Evolutionary conservation across 2,113 vertebrate species (phyloP).

Genomic region (Anseranas semipalmata): DNA sequence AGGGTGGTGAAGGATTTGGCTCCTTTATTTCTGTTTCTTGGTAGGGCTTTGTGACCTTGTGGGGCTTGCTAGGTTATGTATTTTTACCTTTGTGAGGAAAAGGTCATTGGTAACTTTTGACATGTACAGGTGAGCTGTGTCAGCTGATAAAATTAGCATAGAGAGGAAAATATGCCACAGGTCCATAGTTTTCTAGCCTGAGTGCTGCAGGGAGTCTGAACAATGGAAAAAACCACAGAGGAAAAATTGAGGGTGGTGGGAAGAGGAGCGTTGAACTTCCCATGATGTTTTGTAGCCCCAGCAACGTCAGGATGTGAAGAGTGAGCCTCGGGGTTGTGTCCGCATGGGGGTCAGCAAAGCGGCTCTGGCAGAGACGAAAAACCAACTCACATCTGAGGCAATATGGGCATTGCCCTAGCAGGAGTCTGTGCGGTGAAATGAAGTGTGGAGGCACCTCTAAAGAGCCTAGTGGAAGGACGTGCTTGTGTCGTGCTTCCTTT

Average conservation of each 20-base stretch:
- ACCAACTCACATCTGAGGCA: not conserved
- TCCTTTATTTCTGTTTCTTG: not conserved
- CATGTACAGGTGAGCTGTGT: not conserved
- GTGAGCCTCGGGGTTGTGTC: not conserved
- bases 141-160: not conserved
- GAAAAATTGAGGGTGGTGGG: not conserved
- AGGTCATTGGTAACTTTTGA: not conserved
- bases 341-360: not conserved
- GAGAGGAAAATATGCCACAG: not conserved
- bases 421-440: not conserved
- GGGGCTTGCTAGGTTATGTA: not conserved
- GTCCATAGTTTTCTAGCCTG: not conserved
- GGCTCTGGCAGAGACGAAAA: not conserved
- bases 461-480: not conserved
- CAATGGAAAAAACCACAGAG: not conserved
- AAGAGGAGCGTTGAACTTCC: not conserved
- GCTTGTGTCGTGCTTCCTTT: not conserved
- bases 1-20: not conserved
- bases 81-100: not conserved
- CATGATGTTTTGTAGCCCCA: no score
- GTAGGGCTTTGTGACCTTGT: not conserved
- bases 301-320: accelerated
- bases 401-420: not conserved
- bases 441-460: not conserved
- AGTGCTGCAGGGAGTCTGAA: not conserved